Evolutionary conservation across 2,797 vertebrate species (phyloP), one percentile per base, ranked within the genome.

Genomic region (Microctenopoma lineatum): DNA sequence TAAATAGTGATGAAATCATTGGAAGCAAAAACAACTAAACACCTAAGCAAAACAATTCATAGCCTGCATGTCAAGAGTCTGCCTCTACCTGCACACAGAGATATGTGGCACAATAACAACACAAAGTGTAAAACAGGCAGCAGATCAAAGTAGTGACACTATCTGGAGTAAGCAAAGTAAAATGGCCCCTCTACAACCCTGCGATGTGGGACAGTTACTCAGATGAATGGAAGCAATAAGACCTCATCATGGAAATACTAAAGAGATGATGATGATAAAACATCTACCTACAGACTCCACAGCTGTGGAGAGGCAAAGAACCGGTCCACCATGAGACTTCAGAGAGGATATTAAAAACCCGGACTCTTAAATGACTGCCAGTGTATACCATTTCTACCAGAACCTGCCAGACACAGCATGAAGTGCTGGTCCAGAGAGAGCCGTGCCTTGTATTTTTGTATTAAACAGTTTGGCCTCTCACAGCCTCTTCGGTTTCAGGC

Each of bases 211-310:
- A 68, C 16, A 79, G 46, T 81, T 77, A 80, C 71, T 50, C 65
- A 71, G 76, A 88, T 26, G 13, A 87, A 89, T 85, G 59, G 54
- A 67, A 51, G 75, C 65, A 79, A 85, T 84, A 83, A 80, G 42
- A 79, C 42, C 63, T 72, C 54, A 72, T 80, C 46, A 66, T 82
- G 60, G 68, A 73, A 79, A 78, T 70, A 75, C 54, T 42, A 53
- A 55, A 80, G 70, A 70, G 71, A 73, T 53, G 62, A 67, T 47
- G 50, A 73, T 59, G 59, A 69, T 76, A 56, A 86, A 83, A 67
- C 42, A 13, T 50, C 41, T 73, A 48, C 16, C 56, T 55, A 50
- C 32, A 77, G 62, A 64, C 21, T 21, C 21, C 21, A 21, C 25
- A 44, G 54, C 39, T 53, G 42, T 34, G 1, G 25, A 54, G 18